phyloP scores from a whole-genome alignment of 1,140 invertebrate genomes.

The Piezodorus guildinii region DNA sequence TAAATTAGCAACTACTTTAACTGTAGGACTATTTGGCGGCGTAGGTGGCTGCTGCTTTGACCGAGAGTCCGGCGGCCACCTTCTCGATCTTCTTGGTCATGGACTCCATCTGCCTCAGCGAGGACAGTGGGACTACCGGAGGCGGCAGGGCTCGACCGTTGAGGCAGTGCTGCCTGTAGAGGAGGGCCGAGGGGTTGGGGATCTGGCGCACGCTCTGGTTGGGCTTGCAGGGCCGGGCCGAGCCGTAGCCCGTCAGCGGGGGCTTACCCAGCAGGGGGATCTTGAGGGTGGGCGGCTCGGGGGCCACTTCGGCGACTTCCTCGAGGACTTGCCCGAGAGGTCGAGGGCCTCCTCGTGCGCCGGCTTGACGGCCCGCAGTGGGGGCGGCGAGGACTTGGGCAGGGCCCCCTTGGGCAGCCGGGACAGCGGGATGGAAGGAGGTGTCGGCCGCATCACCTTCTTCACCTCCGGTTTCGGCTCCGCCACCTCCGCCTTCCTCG shows the following conservation, averaged over 20 bases:
- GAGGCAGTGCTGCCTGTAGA: constrained; percentile 28
- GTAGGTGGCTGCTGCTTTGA: constrained; percentile 27
- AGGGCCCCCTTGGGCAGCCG: constrained; percentile 14
- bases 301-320: constrained; percentile 28
- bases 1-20: too few relatives aligned
- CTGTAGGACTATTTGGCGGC: neutral
- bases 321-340: constrained; percentile 31
- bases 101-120: constrained; percentile 31
- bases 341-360: constrained; percentile 28
- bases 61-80: constrained; percentile 30
- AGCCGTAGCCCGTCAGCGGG: neutral
- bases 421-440: constrained; percentile 19
- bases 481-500: constrained; percentile 13
- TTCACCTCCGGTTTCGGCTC: constrained; percentile 15
- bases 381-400: constrained; percentile 1
- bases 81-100: constrained; percentile 31
- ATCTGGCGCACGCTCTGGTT: constrained; percentile 35
- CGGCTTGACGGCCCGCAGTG: neutral
- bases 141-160: constrained; percentile 22
- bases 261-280: constrained; percentile 14
- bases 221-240: constrained; percentile 21
- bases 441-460: constrained; percentile 19
- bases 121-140: constrained; percentile 23
- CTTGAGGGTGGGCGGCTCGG: constrained; percentile 26
- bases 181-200: constrained; percentile 33